Evolutionary conservation across 2,797 vertebrate genomes (phyloP).

Genomic region (Eupleurogrammus muticus): DNA sequence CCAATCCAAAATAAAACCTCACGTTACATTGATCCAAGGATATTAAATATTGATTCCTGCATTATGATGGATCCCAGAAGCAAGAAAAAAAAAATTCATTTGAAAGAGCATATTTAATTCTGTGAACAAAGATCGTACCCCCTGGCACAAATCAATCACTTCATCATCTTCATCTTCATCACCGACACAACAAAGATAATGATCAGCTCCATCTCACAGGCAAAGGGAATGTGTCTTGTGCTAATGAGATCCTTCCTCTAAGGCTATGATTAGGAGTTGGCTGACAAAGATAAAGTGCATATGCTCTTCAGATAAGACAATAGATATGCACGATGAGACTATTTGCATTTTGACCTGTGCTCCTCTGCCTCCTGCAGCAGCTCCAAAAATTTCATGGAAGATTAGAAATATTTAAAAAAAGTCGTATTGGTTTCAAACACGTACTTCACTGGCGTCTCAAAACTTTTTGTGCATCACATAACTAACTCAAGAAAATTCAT

Average conservation of each 20-base stretch:
- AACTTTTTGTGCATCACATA: slow-evolving; percentile 34
- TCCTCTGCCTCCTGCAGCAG: slow-evolving; percentile 19
- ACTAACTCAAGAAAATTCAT: slow-evolving; percentile 15
- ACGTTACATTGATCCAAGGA: slow-evolving; percentile 73
- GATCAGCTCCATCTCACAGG: slow-evolving; percentile 52
- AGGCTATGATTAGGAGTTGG: slow-evolving; percentile 56
- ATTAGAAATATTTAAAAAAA: slow-evolving; percentile 32
- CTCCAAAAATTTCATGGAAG: slow-evolving; percentile 31
- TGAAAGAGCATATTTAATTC: slow-evolving; percentile 78
- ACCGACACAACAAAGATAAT: slow-evolving; percentile 64
- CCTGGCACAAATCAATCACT: slow-evolving; percentile 78
- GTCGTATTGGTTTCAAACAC: slow-evolving; percentile 17
- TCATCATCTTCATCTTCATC: slow-evolving; percentile 69
- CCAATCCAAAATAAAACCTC: slow-evolving; percentile 67
- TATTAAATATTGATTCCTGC: slow-evolving; percentile 85
- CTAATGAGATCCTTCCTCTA: slow-evolving; percentile 68
- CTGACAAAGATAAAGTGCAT: slow-evolving; percentile 61
- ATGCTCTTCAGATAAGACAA: slow-evolving; percentile 54
- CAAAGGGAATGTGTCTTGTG: slow-evolving; percentile 54
- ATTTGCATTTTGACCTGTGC: slow-evolving; percentile 42
- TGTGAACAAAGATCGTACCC: slow-evolving; percentile 68
- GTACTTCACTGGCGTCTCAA: slow-evolving; percentile 9
- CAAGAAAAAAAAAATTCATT: slow-evolving; percentile 75
- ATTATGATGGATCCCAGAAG: slow-evolving; percentile 73
- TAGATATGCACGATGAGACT: slow-evolving; percentile 39